Base-by-base conservation (phyloP, 2,888 invertebrate genomes). In the Troilus luridus region DNA sequence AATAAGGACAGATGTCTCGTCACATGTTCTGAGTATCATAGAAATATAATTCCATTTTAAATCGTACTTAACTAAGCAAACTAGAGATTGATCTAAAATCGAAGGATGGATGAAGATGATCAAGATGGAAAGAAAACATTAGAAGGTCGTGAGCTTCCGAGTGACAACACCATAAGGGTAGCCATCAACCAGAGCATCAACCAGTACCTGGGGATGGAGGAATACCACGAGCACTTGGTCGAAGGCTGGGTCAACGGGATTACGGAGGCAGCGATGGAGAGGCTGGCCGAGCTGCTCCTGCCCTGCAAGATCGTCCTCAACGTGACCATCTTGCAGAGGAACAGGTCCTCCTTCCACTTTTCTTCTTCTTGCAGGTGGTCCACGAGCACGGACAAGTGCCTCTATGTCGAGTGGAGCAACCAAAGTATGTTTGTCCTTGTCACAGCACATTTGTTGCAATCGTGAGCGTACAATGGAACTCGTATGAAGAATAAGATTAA, bases 151-250 rank as follows among this genome's bases (percentile, higher is more conserved):
- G 0, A 0, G n/a, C 58, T 5, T n/a, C 58, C 58, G 88, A 89
- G 91, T 72, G 89, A 92, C 54, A 62, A 24, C 24, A 56, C 88
- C 64, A 77, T 91, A 88, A 81, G 67, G 60, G 56, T 81, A 59
- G 88, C 41, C 90, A 85, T 62, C 24, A 60, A 6, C 9, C 67
- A 81, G 54, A 27, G 67, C 54, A 12, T 59, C 11, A 24, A 64
- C 24, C 21, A 85, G 85, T 54, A 56, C 12, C 56, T 85, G 12
- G 56, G n/a, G 56, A 58, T 56, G 11, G 56, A 85, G 6, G n/a
- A 56, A 0, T 85, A 11, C 56, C n/a, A 54, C n/a, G 85, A 85
- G 9, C 56, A 85, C 56, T 0, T 85, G 56, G 17, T 58, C 85
- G 56, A 85, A 56, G 6, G 14, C n/a, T 85, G 85, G 85, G n/a